These are phyloP conservation scores for Sarcophaga caerulescens DNA, from an alignment of 2,888 invertebrate species.

Conservation along the genomic window DNA sequence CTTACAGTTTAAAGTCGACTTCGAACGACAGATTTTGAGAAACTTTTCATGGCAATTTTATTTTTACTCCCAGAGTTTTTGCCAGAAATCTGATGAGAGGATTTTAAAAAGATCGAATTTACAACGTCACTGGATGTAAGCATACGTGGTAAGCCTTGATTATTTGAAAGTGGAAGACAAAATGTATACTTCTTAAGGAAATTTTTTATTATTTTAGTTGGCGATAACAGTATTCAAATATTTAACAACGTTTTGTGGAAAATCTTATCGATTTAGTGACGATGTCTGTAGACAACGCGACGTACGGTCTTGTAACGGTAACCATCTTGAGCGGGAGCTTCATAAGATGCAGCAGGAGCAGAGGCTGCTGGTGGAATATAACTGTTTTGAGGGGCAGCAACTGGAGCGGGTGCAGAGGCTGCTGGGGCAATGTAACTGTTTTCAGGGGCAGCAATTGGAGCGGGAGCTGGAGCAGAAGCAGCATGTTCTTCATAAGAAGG, in stretches of 20 bases:
- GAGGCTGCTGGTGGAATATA: background rate
- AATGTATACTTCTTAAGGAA: background rate
- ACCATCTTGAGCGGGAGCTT: constrained; percentile 22
- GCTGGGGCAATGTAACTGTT: background rate
- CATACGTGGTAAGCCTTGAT: too few species aligned
- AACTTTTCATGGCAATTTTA: too few species aligned
- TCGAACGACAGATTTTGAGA: too few species aligned
- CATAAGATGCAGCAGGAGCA: background rate
- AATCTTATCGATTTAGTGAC: background rate
- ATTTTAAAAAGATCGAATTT: too few species aligned
- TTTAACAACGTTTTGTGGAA: background rate
- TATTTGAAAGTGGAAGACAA: too few species aligned
- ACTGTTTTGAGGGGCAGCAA: constrained; percentile 12
- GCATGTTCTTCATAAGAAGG: constrained; percentile 42
- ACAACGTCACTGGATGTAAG: too few species aligned
- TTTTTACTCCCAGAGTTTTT: too few species aligned
- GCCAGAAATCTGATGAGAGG: too few species aligned
- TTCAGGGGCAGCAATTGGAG: constrained; percentile 67
- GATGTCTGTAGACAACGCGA: constrained; percentile 21
- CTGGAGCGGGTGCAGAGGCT: constrained; percentile 49
- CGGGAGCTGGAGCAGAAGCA: constrained; percentile 36
- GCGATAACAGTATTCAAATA: background rate
- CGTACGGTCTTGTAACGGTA: constrained; percentile 38
- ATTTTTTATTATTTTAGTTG: background rate
- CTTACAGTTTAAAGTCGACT: too few species aligned